Percentiles rank a stretch among this genome's conserved stretches.
phyloP scores from a whole-genome alignment of 2,888 invertebrate species.

The Drosophila mulleri region DNA sequence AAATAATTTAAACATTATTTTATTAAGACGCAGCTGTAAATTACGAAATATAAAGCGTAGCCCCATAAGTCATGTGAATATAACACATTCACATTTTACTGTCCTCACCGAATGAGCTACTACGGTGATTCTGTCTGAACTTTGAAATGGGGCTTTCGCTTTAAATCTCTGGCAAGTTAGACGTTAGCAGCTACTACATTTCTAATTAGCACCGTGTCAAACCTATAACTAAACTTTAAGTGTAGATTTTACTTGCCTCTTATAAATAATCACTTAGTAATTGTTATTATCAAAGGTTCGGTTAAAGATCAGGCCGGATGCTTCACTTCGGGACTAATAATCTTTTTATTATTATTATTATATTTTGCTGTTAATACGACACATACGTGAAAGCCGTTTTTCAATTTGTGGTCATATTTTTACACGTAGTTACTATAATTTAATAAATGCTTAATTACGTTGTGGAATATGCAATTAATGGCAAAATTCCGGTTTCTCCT shows the following conservation, averaged over 20 bases:
- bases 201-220: neutral
- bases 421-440: conserved; percentile 10
- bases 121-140: neutral
- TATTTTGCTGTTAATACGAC: neutral
- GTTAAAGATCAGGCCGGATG: neutral
- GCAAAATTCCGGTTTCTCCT: conserved; percentile 13
- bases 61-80: neutral
- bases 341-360: neutral
- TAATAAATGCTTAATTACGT: conserved; percentile 12
- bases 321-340: neutral
- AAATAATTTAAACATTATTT: no score
- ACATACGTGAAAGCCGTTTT: neutral
- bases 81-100: neutral
- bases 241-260: neutral
- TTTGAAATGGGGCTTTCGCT: neutral
- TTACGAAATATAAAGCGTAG: neutral
- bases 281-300: neutral
- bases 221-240: neutral
- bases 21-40: neutral
- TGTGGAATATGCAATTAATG: conserved; percentile 20
- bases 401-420: neutral
- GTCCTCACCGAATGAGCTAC: neutral
- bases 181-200: neutral
- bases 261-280: neutral
- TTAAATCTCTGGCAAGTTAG: neutral